Conservation (phyloP, 2,797 vertebrate species). For the Paedocypris micromegethes region DNA sequence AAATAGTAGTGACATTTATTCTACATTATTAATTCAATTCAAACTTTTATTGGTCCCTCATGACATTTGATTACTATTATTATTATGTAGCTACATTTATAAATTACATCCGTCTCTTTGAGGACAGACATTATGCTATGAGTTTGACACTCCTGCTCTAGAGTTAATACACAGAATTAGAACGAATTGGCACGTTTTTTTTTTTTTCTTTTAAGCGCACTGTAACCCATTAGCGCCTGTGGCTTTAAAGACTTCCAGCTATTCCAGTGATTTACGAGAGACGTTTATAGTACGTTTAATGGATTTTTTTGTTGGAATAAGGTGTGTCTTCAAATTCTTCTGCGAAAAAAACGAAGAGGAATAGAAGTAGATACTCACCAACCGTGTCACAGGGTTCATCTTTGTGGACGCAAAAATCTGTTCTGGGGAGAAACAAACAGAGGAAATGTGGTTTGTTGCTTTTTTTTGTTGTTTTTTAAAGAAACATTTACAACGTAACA, state of each 20-base stretch:
- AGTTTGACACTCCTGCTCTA: no score
- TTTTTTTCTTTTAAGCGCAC: background rate
- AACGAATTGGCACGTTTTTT: no score
- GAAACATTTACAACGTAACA: no score
- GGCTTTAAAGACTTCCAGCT: slow-evolving; percentile 17
- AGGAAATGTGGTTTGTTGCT: background rate
- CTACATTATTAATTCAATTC: no score
- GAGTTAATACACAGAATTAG: no score
- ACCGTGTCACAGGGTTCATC: slow-evolving; percentile 97
- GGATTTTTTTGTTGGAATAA: slow-evolving; percentile 7
- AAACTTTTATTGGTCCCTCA: no score
- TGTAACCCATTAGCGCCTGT: background rate
- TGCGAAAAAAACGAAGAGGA: background rate
- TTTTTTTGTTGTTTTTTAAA: no score
- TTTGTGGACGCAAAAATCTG: slow-evolving; percentile 98
- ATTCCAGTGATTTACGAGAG: slow-evolving; percentile 11
- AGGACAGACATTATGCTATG: no score
- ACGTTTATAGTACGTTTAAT: slow-evolving; percentile 10
- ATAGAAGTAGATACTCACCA: slow-evolving; percentile 75
- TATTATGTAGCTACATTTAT: no score
- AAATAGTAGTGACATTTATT: no score
- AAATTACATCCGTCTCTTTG: no score
- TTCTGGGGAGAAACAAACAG: slow-evolving; percentile 73
- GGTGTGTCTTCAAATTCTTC: background rate
- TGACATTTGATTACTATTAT: no score